Percentiles rank a stretch among this genome's conserved stretches.
phyloP scores from a whole-genome alignment of 2,888 invertebrate species.

The Nomada flava region DNA sequence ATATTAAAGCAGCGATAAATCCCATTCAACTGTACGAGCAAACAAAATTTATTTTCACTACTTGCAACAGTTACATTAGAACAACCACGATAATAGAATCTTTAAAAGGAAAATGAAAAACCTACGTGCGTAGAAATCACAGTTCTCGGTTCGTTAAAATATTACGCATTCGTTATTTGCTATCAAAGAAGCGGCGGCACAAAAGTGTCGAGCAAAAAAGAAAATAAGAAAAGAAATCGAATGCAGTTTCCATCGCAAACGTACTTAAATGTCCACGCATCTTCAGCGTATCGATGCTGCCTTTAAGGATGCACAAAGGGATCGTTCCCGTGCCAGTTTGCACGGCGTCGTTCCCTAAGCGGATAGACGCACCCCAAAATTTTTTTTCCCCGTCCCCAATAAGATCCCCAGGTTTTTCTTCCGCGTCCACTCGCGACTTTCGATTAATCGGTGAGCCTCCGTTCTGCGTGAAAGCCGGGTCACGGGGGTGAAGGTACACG shows the following conservation, averaged over 20 bases:
- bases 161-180: neutral
- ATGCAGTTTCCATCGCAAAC: constrained; percentile 12
- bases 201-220: neutral
- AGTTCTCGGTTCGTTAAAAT: neutral
- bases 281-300: constrained; percentile 35
- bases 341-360: constrained; percentile 65
- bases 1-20: no score
- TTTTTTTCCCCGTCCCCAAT: constrained; percentile 36
- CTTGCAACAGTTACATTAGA: no score
- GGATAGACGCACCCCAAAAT: constrained; percentile 70
- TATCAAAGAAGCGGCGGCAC: neutral
- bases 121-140: neutral
- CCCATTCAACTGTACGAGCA: no score
- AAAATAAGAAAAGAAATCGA: neutral
- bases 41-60: no score
- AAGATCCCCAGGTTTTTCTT: constrained; percentile 39
- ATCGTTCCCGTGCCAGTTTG: constrained; percentile 53
- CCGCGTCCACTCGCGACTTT: constrained; percentile 63
- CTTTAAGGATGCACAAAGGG: constrained; percentile 53
- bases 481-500: constrained; percentile 37
- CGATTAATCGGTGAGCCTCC: constrained; percentile 55
- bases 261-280: constrained; percentile 29
- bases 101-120: neutral
- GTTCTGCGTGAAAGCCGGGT: constrained; percentile 29
- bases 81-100: neutral